Percentiles rank a stretch among this genome's conserved stretches.
These are phyloP conservation scores for Polyommatus icarus DNA, from an alignment of 2,888 invertebrate species.

Conservation along the genomic window DNA sequence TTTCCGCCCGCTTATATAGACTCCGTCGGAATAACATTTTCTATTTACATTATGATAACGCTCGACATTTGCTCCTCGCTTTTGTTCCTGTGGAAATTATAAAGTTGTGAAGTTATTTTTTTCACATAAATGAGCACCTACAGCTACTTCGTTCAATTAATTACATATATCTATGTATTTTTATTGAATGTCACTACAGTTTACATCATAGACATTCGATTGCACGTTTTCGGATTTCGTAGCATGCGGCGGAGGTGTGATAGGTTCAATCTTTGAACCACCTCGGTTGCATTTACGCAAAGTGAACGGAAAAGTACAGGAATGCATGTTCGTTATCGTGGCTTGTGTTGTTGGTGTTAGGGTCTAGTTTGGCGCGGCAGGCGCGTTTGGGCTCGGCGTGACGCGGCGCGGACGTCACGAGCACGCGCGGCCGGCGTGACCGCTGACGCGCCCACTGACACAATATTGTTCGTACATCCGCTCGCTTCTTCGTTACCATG, in stretches of 20 bases:
- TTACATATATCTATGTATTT: background rate
- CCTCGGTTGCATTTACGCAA: constrained; percentile 50
- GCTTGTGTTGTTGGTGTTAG: constrained; percentile 42
- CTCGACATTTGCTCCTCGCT: constrained; percentile 45
- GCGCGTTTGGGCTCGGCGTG: constrained; percentile 53
- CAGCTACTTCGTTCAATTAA: background rate
- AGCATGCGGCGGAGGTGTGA: constrained; percentile 32
- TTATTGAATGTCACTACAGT: background rate
- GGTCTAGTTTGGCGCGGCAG: constrained; percentile 42
- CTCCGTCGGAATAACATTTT: constrained; percentile 48
- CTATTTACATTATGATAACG: constrained; percentile 46
- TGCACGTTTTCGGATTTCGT: background rate
- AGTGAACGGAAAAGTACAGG: constrained; percentile 64
- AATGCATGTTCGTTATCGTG: constrained; percentile 40
- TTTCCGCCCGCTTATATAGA: constrained; percentile 57
- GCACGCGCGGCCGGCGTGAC: constrained; percentile 61
- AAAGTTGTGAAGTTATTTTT: constrained; percentile 12
- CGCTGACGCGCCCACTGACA: constrained; percentile 63
- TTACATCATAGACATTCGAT: background rate
- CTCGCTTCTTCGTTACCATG: constrained; percentile 42
- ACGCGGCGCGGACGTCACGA: constrained; percentile 65
- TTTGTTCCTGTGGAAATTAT: constrained; percentile 42
- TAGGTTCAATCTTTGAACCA: constrained; percentile 29
- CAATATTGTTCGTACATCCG: constrained; percentile 46
- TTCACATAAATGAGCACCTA: background rate